Conservation (phyloP, 2,113 vertebrate species). For the Chamaea fasciata region DNA sequence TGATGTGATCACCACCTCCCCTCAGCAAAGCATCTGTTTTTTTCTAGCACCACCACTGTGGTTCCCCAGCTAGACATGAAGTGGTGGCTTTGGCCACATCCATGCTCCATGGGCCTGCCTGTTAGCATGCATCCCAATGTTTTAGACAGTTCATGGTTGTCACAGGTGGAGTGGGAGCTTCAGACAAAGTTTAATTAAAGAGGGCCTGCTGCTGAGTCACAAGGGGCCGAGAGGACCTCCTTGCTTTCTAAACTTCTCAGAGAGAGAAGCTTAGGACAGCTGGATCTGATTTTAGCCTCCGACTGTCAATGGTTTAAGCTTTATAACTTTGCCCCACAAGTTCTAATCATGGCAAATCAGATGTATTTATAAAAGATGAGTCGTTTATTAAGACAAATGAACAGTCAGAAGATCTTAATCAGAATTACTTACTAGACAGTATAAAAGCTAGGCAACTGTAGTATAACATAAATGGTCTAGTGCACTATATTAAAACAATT, state of each 20-base stretch:
- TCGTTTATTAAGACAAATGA: background rate
- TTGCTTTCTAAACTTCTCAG: background rate
- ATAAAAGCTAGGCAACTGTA: background rate
- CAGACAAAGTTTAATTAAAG: background rate
- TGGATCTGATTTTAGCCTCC: background rate
- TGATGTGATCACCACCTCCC: background rate
- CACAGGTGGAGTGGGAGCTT: background rate
- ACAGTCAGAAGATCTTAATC: background rate
- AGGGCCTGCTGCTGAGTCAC: background rate
- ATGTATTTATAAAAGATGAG: background rate
- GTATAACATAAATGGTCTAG: background rate
- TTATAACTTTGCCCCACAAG: background rate
- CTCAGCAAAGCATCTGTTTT: background rate
- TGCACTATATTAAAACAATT: background rate
- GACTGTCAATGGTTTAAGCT: background rate
- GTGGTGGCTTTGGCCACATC: background rate
- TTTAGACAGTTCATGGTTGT: background rate
- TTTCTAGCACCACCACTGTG: background rate
- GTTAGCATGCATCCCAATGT: rapidly evolving
- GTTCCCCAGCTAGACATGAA: background rate
- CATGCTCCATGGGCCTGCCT: background rate
- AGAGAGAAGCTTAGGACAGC: background rate
- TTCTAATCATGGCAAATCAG: background rate
- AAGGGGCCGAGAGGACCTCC: rapidly evolving
- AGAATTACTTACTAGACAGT: background rate